Evolutionary conservation across 2,113 vertebrate genomes (phyloP).

Genomic region (Cacatua alba): DNA sequence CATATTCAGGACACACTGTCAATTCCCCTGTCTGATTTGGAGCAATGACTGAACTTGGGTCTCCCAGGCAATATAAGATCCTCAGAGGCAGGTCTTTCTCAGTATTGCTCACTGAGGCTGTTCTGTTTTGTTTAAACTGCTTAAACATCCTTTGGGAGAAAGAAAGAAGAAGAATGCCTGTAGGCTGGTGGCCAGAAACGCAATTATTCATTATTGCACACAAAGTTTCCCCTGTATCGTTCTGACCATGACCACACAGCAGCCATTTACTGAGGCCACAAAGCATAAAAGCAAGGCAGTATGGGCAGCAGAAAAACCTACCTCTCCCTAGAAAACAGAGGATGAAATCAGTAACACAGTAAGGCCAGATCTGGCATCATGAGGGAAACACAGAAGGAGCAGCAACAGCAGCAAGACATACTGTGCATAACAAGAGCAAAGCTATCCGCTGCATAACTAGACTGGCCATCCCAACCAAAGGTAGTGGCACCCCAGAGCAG

Average conservation of each 20-base stretch:
- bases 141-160: background rate
- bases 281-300: background rate
- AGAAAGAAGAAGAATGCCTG: background rate
- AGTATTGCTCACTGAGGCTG: background rate
- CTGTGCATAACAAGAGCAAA: background rate
- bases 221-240: background rate
- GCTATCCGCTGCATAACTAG: background rate
- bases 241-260: background rate
- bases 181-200: background rate
- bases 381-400: background rate
- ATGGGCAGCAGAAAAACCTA: background rate
- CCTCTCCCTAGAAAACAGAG: background rate
- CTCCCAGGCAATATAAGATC: background rate
- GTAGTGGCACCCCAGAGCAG: background rate
- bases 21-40: background rate
- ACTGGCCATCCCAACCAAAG: background rate
- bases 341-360: background rate
- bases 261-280: background rate
- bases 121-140: background rate
- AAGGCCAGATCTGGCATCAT: background rate
- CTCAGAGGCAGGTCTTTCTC: background rate
- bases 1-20: background rate
- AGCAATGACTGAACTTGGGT: background rate
- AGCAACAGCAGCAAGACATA: background rate
- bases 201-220: background rate